phyloP scores from a whole-genome alignment of 2,797 vertebrate genomes.

The Gymnocypris eckloni region DNA sequence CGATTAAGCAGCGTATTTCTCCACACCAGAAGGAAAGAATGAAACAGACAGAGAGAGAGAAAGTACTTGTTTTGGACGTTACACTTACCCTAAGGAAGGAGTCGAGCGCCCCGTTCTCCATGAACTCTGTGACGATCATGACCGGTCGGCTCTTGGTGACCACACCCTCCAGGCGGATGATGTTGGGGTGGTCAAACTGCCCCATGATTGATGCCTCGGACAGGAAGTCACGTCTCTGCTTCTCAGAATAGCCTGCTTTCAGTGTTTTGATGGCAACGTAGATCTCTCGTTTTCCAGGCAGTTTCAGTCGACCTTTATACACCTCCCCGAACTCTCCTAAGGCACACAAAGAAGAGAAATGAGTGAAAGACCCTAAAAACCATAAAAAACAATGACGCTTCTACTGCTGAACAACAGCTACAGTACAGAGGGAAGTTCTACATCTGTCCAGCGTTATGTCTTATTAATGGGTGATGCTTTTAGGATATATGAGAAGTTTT shows the following conservation, averaged over 20 bases:
- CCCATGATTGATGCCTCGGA: slow-evolving; percentile 99
- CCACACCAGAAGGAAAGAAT: slow-evolving; percentile 47
- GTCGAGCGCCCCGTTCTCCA: slow-evolving; percentile 98
- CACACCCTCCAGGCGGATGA: slow-evolving; percentile 95
- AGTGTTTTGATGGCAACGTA: slow-evolving; percentile 97
- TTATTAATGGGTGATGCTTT: neutral
- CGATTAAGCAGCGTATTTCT: slow-evolving; percentile 73
- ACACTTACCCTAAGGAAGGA: slow-evolving; percentile 93
- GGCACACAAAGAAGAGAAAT: neutral
- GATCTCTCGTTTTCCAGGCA: slow-evolving; percentile 96
- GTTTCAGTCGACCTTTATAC: slow-evolving; percentile 96
- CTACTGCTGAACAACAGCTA: neutral
- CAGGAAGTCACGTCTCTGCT: slow-evolving; percentile 96
- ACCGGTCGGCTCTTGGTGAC: slow-evolving; percentile 98
- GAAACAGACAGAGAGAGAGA: slow-evolving; percentile 11
- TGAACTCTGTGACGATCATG: slow-evolving; percentile 99
- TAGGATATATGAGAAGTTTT: neutral
- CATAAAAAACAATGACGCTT: neutral
- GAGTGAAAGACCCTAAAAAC: no score
- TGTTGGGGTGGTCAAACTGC: slow-evolving; percentile 98
- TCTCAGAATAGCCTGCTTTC: slow-evolving; percentile 96
- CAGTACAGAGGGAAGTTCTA: neutral
- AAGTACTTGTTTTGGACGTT: neutral
- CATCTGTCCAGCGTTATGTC: neutral
- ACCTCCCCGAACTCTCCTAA: slow-evolving; percentile 98